Evolutionary conservation across 1,140 invertebrate genomes (phyloP), one percentile per base, ranked within the genome.

Genomic region (Hyposmocoma kahamanoa): DNA sequence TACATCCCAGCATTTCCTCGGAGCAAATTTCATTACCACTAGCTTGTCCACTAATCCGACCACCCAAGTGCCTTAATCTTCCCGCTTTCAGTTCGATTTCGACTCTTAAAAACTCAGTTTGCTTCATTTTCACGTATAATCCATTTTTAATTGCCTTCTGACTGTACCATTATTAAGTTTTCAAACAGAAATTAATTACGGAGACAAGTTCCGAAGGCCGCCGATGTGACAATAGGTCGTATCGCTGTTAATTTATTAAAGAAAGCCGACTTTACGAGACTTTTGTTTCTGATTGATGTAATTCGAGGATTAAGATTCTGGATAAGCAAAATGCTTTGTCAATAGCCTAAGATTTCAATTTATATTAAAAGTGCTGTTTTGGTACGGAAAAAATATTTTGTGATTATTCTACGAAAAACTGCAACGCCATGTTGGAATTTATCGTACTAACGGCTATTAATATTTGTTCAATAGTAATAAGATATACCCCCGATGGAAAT

Each of bases 1-100:
- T 68, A 55, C 56, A 67, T 62, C 61, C 64, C 67, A 63, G 62
- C 59, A 74, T 79, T 78, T 79, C 66, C 78, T 79, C 71, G 47
- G 64, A 56, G 61, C 68, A 72, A 82, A 84, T 81, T 84, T 84
- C 81, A 83, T 84, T 84, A 84, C 77, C 73, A 83, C 73, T 81
- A 73, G 69, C 73, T 64, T 67, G 65, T 66, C 66, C 67, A 60
- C 67, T 84, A 83, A 83, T 83, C 81, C 50, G 34, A 60, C 52
- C 56, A 67, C 67, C 70, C 77, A 77, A 75, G 57, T 73, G 77
- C 68, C 72, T 77, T 81, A 83, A 84, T 84, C 79, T 76, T 62
- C 72, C 69, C 73, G 62, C 67, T 69, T 62, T 58, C 62, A 59
- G 60, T 76, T 72, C 67, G 71, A 84, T 77, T 76, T 67, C 72